Base-by-base conservation (phyloP, 2,888 invertebrate species). In the Teinopalpus imperialis region DNA sequence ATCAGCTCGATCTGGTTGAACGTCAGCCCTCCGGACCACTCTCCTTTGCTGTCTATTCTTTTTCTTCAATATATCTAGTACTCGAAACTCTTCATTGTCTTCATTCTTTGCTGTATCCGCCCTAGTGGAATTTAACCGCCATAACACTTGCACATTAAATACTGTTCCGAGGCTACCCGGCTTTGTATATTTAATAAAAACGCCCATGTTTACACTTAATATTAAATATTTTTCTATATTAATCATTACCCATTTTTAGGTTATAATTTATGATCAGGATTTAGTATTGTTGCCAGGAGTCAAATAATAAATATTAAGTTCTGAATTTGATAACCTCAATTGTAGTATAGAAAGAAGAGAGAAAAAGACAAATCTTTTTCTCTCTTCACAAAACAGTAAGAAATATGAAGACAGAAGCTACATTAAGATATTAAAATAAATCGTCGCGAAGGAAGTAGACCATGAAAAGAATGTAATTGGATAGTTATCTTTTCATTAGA, bases 71-170 rank as follows among this genome's bases (percentile, higher is more conserved):
- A 91, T 81, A 71, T 90, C 89, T 1, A 91, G 67, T 1, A 90
- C 89, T 30, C 90, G 63, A 56, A 91, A 91, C 37, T 90, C 90
- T 44, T 90, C 89, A 5, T 83, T 89, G 0, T 76, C 79, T 0
- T 76, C 64, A 56, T 71, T 77, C 18, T 61, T 51, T n/a, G 65
- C 59, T 21, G 57, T 64, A 41, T 81, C 80, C 0, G 74, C 64
- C 2, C 63, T 70, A 0, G 80, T 80, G 0, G 87, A 82, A 43
- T 71, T 74, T 2, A 66, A 57, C n/a, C 87, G 81, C 85, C 86
- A 87, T 66, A 81, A 77, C 63, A 80, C 51, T 55, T 73, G 80
- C 1, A 60, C 46, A 39, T 76, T 81, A 21, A 73, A 73, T 12
- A 61, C 57, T 1, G 61, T 56, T 4, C 66, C 53, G 2, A 75